A percentile compares a stretch with the other conserved stretches of the same genome.
Evolutionary conservation across 2,113 vertebrate species (phyloP).

Genomic region (Eubucco bourcierii): DNA sequence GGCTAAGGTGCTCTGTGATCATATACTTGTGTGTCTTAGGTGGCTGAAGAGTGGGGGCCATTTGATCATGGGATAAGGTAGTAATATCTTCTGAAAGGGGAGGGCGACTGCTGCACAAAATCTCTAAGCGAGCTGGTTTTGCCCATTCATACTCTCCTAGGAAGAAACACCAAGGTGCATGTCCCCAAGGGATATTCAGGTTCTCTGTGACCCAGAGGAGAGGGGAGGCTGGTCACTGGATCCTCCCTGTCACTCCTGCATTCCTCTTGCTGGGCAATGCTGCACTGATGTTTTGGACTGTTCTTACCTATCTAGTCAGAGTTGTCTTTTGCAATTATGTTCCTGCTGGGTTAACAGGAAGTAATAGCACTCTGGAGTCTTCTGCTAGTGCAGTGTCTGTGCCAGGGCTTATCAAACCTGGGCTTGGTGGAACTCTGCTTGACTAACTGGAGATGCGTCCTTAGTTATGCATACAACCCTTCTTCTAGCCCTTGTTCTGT

Average conservation of each 20-base stretch:
- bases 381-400: not conserved
- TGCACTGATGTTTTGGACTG: not conserved
- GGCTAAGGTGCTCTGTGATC: not conserved
- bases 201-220: not conserved
- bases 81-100: not conserved
- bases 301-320: not conserved
- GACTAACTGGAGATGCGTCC: not conserved
- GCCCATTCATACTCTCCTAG: not conserved
- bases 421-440: not conserved
- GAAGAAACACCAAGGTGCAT: not conserved
- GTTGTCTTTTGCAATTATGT: not conserved
- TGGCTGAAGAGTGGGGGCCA: fast-evolving
- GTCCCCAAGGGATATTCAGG: not conserved
- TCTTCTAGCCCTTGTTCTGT: not conserved
- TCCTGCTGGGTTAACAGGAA: not conserved
- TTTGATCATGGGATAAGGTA: not conserved
- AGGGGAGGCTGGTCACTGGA: not conserved
- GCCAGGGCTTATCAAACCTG: not conserved
- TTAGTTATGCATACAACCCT: not conserved
- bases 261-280: not conserved
- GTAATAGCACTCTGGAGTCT: not conserved
- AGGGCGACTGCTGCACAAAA: not conserved
- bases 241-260: fast-evolving
- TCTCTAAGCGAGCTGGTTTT: not conserved
- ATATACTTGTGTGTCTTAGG: not conserved